Percentiles rank a stretch among this genome's conserved stretches.
Evolutionary conservation across 2,888 invertebrate genomes (phyloP).

Genomic region (Spisula subtruncata): DNA sequence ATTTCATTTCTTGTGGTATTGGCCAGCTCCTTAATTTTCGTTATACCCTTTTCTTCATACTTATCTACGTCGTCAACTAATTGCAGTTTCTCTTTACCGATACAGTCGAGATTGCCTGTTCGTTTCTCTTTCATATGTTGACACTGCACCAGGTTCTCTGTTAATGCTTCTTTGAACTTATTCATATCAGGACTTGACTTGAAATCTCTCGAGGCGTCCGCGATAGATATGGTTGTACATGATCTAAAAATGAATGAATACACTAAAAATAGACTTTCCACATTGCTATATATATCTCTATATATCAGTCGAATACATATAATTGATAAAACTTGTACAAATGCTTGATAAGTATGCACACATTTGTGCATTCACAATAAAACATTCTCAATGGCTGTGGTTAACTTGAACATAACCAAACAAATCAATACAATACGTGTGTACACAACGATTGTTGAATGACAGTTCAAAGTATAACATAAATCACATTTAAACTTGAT

Average conservation of each 20-base stretch:
- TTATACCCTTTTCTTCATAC: not conserved
- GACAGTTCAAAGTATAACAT: too few species aligned
- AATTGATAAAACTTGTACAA: too few species aligned
- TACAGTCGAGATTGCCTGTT: not conserved
- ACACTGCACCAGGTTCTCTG: not conserved
- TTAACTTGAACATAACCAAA: too few species aligned
- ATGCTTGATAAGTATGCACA: too few species aligned
- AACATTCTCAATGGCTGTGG: too few species aligned
- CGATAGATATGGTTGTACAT: not conserved
- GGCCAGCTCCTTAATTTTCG: constrained; percentile 23
- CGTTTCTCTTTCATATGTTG: not conserved
- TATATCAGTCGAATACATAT: too few species aligned
- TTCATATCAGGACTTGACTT: not conserved
- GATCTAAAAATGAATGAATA: not conserved
- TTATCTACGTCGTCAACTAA: not conserved
- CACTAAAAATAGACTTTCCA: too few species aligned
- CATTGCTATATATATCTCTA: too few species aligned
- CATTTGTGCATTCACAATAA: too few species aligned
- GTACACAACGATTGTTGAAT: too few species aligned
- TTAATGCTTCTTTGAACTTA: not conserved
- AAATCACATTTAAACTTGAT: too few species aligned
- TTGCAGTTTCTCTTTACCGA: not conserved
- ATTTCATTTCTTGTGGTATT: constrained; percentile 17
- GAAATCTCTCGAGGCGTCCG: not conserved
- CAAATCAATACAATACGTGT: too few species aligned